A percentile compares a stretch with the other conserved stretches of the same genome.
Conservation (phyloP, 1,140 invertebrate species). For the Papilio machaon region DNA sequence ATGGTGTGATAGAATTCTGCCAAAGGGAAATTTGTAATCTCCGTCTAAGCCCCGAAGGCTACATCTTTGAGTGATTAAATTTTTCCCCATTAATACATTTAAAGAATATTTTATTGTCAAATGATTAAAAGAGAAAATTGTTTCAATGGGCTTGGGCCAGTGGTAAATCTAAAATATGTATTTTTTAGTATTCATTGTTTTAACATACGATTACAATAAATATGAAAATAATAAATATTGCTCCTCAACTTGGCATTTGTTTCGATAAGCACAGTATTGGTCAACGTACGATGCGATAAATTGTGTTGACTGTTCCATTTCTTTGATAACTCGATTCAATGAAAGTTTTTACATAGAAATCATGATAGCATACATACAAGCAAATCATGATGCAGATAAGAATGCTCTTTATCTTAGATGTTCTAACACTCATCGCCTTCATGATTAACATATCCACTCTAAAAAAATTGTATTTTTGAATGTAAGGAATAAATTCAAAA, state of each 20-base stretch:
- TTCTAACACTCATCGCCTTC: background rate
- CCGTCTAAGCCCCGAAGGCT: background rate
- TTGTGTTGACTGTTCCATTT: constrained; percentile 16
- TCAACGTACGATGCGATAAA: constrained; percentile 30
- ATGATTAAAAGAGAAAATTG: background rate
- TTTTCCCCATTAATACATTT: background rate
- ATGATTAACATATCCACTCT: background rate
- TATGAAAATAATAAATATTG: constrained; percentile 3
- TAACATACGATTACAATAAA: constrained; percentile 19
- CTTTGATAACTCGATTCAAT: constrained; percentile 24
- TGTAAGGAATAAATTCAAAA: too few species aligned
- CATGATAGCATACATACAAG: background rate
- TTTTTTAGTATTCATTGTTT: background rate
- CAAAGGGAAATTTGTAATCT: background rate
- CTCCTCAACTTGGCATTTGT: background rate
- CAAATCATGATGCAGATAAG: background rate
- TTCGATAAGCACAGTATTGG: constrained; percentile 29
- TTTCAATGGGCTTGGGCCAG: background rate
- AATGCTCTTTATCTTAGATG: background rate
- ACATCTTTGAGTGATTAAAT: background rate
- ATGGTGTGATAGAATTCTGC: background rate
- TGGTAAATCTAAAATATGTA: background rate
- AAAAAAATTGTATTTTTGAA: background rate
- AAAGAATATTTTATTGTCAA: background rate
- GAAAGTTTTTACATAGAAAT: constrained; percentile 21